These are phyloP conservation scores for Hetaerina titia DNA, from an alignment of 2,888 invertebrate genomes.

Conservation along the genomic window DNA sequence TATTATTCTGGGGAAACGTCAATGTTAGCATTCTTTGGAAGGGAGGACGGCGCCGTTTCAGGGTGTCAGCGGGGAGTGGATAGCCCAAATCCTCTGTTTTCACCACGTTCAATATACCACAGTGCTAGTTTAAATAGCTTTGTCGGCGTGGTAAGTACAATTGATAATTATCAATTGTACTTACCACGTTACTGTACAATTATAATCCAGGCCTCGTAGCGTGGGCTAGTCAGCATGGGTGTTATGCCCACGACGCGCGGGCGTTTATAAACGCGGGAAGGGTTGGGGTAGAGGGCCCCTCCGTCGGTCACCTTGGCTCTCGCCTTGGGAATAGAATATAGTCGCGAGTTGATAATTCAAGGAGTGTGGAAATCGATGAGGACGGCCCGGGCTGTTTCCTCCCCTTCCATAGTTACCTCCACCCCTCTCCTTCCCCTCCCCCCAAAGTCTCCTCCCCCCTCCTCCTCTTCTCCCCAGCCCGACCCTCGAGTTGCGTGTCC, in stretches of 20 bases:
- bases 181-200: too few relatives aligned
- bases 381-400: not conserved
- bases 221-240: too few relatives aligned
- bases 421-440: not conserved
- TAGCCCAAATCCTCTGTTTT: too few relatives aligned
- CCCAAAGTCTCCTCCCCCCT: not conserved
- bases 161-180: too few relatives aligned
- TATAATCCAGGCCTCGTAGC: too few relatives aligned
- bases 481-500: not conserved
- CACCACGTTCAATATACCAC: too few relatives aligned
- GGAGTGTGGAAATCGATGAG: slow-evolving; percentile 10
- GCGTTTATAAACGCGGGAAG: not conserved
- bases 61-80: too few relatives aligned
- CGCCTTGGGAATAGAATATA: slow-evolving; percentile 13
- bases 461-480: not conserved
- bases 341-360: slow-evolving; percentile 35
- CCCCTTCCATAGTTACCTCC: not conserved
- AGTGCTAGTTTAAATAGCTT: too few relatives aligned
- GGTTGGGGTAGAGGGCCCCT: not conserved
- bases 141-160: too few relatives aligned
- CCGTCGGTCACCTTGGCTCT: slow-evolving; percentile 22
- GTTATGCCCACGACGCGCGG: not conserved
- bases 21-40: too few relatives aligned
- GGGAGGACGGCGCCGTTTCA: too few relatives aligned
- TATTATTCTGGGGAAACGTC: too few relatives aligned